Conservation (phyloP, 2,888 invertebrate genomes). For the Dolichopus griseipennis region DNA sequence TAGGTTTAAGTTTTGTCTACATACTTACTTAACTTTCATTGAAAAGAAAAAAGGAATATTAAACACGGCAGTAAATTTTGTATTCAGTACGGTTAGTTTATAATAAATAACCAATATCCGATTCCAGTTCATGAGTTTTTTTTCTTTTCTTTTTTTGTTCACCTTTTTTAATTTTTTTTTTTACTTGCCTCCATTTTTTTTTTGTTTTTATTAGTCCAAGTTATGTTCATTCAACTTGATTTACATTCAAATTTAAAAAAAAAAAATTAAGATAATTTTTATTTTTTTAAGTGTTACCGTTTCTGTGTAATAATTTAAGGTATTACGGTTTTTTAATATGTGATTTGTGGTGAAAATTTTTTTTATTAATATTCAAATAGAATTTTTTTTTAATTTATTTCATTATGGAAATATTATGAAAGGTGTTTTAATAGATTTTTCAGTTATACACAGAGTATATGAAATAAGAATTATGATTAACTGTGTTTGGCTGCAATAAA, state of each 20-base stretch:
- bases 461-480: no score
- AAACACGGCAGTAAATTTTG: background rate
- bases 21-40: background rate
- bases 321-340: no score
- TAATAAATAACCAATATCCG: slow-evolving; percentile 6
- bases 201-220: background rate
- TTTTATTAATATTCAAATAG: no score
- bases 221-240: slow-evolving; percentile 4
- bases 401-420: no score
- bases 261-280: background rate
- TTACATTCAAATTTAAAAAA: background rate
- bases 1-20: background rate
- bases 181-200: background rate
- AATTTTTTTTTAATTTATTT: no score
- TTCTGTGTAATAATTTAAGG: no score
- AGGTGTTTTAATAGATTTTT: no score
- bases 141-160: background rate
- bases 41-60: background rate
- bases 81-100: slow-evolving; percentile 6
- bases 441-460: no score
- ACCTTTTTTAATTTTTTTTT: no score
- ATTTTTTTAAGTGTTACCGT: background rate
- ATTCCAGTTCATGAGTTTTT: background rate
- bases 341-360: background rate
- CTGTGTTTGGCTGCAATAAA: no score